A percentile compares a stretch with the other conserved stretches of the same genome.
These are phyloP conservation scores for Crenichthys baileyi DNA, from an alignment of 2,797 vertebrate species.

Conservation along the genomic window DNA sequence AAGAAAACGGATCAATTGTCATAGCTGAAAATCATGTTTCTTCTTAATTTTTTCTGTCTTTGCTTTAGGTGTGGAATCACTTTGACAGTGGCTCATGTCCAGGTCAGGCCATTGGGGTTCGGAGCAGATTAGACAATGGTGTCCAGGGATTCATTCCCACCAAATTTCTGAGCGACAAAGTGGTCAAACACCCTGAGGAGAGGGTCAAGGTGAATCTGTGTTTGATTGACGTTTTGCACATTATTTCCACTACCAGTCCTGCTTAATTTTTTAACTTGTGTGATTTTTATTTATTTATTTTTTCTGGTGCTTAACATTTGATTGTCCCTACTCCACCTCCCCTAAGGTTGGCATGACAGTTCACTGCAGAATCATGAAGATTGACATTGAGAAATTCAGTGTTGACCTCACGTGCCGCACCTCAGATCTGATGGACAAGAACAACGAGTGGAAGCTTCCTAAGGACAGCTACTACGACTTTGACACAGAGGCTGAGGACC, in stretches of 20 bases:
- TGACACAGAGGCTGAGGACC: slow-evolving; percentile 92
- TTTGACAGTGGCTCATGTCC: slow-evolving; percentile 99
- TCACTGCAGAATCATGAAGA: slow-evolving; percentile 99
- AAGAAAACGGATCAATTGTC: neutral
- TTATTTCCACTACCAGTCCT: neutral
- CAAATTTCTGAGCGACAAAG: slow-evolving; percentile 98
- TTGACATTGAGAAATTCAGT: slow-evolving; percentile 98
- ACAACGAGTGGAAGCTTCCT: slow-evolving; percentile 98
- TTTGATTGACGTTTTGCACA: neutral
- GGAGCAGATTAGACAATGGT: slow-evolving; percentile 93
- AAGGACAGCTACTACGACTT: slow-evolving; percentile 99
- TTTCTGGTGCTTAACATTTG: neutral
- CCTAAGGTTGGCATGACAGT: slow-evolving; percentile 97
- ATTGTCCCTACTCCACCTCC: neutral
- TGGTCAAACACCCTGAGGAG: slow-evolving; percentile 97
- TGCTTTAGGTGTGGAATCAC: slow-evolving; percentile 96
- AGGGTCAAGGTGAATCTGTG: slow-evolving; percentile 91
- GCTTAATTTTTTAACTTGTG: neutral
- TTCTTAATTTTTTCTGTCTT: slow-evolving; percentile 8
- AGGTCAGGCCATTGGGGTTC: slow-evolving; percentile 97
- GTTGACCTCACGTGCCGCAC: slow-evolving; percentile 98
- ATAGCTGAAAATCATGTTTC: neutral
- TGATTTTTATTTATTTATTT: neutral
- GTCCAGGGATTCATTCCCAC: slow-evolving; percentile 98
- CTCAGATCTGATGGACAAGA: slow-evolving; percentile 96